Percentiles rank a stretch among this genome's conserved stretches.
phyloP scores from a whole-genome alignment of 2,888 invertebrate genomes.

The Calameuta idolon region DNA sequence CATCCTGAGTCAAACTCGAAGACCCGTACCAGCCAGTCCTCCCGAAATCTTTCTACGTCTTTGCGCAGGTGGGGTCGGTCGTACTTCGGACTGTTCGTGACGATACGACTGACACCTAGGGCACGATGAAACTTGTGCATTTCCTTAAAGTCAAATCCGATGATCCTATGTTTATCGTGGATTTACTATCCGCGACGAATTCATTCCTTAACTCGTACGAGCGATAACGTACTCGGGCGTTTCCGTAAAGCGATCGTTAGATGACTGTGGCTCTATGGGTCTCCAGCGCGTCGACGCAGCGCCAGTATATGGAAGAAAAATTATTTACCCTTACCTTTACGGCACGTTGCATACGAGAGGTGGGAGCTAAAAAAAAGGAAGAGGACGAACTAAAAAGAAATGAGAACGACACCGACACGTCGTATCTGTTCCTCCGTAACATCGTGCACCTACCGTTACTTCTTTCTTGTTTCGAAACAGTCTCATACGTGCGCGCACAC shows the following conservation, averaged over 20 bases:
- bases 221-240: constrained; percentile 46
- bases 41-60: not conserved
- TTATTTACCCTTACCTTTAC: constrained; percentile 9
- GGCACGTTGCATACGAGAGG: not conserved
- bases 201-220: constrained; percentile 9
- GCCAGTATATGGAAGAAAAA: constrained; percentile 20
- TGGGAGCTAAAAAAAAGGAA: not conserved
- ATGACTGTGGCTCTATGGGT: constrained; percentile 20
- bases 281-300: constrained; percentile 24
- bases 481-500: not conserved
- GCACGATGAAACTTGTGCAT: not conserved
- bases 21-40: not conserved
- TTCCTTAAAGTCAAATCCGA: not conserved
- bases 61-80: not conserved
- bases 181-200: not conserved
- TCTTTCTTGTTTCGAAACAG: not conserved
- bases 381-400: not conserved
- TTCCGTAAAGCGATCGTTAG: constrained; percentile 59
- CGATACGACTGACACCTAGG: not conserved
- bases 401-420: not conserved
- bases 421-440: not conserved
- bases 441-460: not conserved
- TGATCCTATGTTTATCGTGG: not conserved
- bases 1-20: not conserved
- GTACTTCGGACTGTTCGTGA: not conserved